Evolutionary conservation across 2,113 vertebrate species (phyloP), one percentile per base, ranked within the genome.

Genomic region (Hyla sarda): DNA sequence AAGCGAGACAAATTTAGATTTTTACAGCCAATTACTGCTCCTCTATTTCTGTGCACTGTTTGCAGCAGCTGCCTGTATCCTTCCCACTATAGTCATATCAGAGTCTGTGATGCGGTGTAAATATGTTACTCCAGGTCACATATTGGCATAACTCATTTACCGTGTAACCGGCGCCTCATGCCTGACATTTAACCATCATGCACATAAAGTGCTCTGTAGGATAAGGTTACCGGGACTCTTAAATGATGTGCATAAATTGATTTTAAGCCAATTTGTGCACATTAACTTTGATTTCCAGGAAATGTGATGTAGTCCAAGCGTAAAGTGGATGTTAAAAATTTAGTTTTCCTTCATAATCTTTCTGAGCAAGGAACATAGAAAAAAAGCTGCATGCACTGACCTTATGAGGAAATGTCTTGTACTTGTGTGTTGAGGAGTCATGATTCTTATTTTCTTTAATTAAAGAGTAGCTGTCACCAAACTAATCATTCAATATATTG

Each of bases 261-360:
- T 80, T 62, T 62, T 14, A 41, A 80, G 77, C 77, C 77, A 79
- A 60, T 79, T 60, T 60, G 52, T 58, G 30, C 77, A 41, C 32
- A 32, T 80, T 62, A 80, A 25, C 23, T 25, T 28, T 23, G 21
- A 16, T 60, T 23, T 37, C 4, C 21, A 25, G 77, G 37, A 45
- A 28, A 60, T 28, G 56, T 41, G 32, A 45, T 41, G 56, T 32
- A 25, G 54, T 10, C 14, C 28, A 13, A 80, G 32, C 6, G 56
- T 45, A 62, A 76, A 79, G 34, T 23, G 30, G 54, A 21, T 37
- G 77, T 17, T 60, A 45, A 80, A 56, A 45, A 34, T 54, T 62
- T 80, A 60, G 11, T 58, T 37, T 79, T 32, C 76, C 56, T 30
- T 60, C 13, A 56, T 34, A n/a, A 21, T 5, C n/a, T 37, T 13